These are phyloP conservation scores for Sphaerodactylus townsendi DNA, from an alignment of 2,113 vertebrate genomes.

Conservation along the genomic window DNA sequence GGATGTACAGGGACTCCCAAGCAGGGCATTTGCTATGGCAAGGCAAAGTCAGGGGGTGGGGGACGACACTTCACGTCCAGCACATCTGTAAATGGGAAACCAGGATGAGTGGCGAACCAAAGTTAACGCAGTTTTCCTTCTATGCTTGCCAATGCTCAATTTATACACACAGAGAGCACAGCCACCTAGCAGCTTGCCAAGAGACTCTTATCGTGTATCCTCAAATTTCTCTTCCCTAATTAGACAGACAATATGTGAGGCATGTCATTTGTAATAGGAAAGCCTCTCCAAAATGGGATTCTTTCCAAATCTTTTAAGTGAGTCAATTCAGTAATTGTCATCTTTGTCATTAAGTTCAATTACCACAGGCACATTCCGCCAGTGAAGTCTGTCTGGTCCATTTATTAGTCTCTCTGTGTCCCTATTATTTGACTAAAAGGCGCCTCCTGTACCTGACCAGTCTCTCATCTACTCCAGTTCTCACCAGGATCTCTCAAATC, in stretches of 20 bases:
- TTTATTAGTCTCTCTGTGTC: constrained; percentile 24
- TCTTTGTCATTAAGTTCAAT: constrained; percentile 57
- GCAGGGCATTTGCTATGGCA: constrained; percentile 53
- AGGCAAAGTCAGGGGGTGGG: background rate
- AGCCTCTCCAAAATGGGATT: constrained; percentile 45
- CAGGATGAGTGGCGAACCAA: constrained; percentile 9
- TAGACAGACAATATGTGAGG: constrained; percentile 58
- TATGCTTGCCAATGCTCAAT: constrained; percentile 41
- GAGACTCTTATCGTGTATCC: constrained; percentile 36
- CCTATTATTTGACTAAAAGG: constrained; percentile 19
- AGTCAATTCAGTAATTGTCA: constrained; percentile 63
- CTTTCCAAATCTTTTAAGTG: constrained; percentile 63
- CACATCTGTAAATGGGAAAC: constrained; percentile 1
- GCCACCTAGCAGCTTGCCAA: constrained; percentile 45
- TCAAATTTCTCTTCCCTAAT: constrained; percentile 64
- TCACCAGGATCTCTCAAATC: background rate
- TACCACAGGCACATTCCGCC: constrained; percentile 47
- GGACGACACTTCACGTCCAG: background rate
- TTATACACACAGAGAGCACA: constrained; percentile 32
- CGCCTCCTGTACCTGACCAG: background rate
- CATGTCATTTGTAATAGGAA: constrained; percentile 57
- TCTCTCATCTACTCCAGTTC: background rate
- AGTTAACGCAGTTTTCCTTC: constrained; percentile 35
- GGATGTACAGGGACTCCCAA: constrained; percentile 32
- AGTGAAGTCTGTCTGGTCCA: constrained; percentile 38